Base-by-base conservation (phyloP, 2,113 vertebrate species). In the Numenius arquata region DNA sequence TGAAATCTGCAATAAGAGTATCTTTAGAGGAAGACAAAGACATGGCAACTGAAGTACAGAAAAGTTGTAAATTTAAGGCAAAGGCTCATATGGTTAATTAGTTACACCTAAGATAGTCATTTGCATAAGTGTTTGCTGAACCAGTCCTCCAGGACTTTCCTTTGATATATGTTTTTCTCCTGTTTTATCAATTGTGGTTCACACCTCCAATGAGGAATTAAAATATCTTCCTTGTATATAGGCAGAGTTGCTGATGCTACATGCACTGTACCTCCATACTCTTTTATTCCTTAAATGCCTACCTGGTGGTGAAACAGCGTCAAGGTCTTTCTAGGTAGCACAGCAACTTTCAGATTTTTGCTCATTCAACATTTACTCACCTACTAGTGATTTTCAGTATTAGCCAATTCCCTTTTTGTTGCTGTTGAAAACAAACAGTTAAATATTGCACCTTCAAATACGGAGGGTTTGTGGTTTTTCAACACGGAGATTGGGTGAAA, bases 381-480 rank as follows among this genome's bases (percentile, higher is more conserved):
- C 5, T 75, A 16, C 19, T 21, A 65, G 12, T 25, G 32, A 75
- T 84, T 74, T 81, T 50, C 76, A 89, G 26, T 12, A 84, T 55
- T 32, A 74, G 20, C 8, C 40, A 85, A 22, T 26, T 86, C 19
- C 45, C 22, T 25, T 5, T 68, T 76, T 70, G 50, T 38, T 80
- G 36, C 38, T 71, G 5, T 48, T 68, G 22, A 58, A 77, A 90
- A 77, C 16, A 66, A 41, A 38, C 21, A 45, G 27, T 29, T 50
- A 65, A 77, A 55, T 66, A 47, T 10, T 58, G 14, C 7, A 29
- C 45, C 38, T 93, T 88, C 22, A 50, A 45, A 67, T 68, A 32
- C 1, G 12, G 10, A 5, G 3, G 5, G 0, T 20, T 25, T 34
- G 13, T n/a, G 19, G 2, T 0, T 4, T 40, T 77, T 73, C 3